Percentiles rank a stretch among this genome's conserved stretches.
Evolutionary conservation across 2,888 invertebrate genomes (phyloP).

Genomic region (Amiota communis): DNA sequence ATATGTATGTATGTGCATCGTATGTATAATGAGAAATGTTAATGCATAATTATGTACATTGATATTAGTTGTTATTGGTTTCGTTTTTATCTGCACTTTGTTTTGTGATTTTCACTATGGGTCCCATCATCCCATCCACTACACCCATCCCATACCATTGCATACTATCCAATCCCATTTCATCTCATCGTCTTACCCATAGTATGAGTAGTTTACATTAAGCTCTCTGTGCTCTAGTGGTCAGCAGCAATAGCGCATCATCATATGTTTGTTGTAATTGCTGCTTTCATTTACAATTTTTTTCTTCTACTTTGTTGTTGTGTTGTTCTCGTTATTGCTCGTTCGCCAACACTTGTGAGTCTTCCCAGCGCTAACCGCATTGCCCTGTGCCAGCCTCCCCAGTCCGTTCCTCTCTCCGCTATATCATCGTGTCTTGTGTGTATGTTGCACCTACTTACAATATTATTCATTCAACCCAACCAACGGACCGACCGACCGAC

Average conservation of each 20-base stretch:
- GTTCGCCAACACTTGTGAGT: slow-evolving; percentile 67
- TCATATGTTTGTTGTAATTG: slow-evolving; percentile 62
- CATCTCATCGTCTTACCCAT: too few relatives aligned
- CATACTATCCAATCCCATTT: too few relatives aligned
- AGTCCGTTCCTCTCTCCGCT: background rate
- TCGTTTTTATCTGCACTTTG: slow-evolving; percentile 46
- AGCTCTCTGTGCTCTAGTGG: too few relatives aligned
- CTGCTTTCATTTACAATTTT: slow-evolving; percentile 28
- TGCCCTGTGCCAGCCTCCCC: slow-evolving; percentile 23
- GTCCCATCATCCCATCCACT: too few relatives aligned
- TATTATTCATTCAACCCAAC: too few relatives aligned
- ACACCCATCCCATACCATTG: too few relatives aligned
- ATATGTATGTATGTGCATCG: slow-evolving; percentile 32
- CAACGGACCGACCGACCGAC: background rate
- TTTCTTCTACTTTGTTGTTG: slow-evolving; percentile 37
- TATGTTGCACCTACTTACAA: background rate
- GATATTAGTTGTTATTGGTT: slow-evolving; percentile 25
- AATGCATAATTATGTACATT: too few relatives aligned
- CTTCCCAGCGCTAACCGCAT: slow-evolving; percentile 53
- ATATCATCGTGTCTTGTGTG: background rate
- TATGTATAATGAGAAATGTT: too few relatives aligned
- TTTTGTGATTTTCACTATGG: too few relatives aligned
- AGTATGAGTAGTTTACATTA: too few relatives aligned
- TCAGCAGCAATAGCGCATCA: background rate
- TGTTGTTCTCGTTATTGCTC: slow-evolving; percentile 38